phyloP scores from a whole-genome alignment of 2,888 invertebrate genomes.

The Meiosimyza platycephala region DNA sequence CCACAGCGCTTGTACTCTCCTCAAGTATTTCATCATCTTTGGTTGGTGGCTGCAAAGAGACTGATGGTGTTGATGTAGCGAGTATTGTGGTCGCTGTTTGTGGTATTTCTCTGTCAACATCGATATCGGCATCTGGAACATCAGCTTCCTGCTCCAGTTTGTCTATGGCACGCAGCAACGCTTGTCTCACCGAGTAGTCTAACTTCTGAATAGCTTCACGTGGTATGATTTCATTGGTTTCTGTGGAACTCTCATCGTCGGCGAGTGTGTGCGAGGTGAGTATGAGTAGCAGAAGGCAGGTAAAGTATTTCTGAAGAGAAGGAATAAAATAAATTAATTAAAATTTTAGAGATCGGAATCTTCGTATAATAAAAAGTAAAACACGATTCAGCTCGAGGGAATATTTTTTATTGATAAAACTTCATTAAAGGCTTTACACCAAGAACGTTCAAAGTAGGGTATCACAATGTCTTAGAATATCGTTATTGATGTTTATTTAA shows the following conservation, averaged over 20 bases:
- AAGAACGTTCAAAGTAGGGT: too few species aligned
- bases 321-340: background rate
- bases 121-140: conserved; percentile 57
- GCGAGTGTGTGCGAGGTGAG: conserved; percentile 26
- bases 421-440: too few species aligned
- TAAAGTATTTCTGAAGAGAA: conserved; percentile 18
- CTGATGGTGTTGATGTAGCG: background rate
- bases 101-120: conserved; percentile 29
- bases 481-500: too few species aligned
- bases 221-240: conserved; percentile 69
- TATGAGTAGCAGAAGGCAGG: conserved; percentile 32
- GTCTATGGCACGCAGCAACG: conserved; percentile 79
- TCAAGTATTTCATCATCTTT: conserved; percentile 55
- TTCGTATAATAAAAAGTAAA: background rate
- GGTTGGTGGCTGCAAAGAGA: background rate
- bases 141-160: conserved; percentile 77
- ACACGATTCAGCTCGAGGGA: too few species aligned
- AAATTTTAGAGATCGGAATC: background rate
- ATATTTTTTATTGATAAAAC: too few species aligned
- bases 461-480: too few species aligned
- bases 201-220: conserved; percentile 70
- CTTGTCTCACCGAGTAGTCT: conserved; percentile 80
- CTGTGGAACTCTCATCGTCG: conserved; percentile 56
- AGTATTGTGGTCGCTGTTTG: background rate
- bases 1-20: conserved; percentile 67